These are phyloP conservation scores for Drosophila hydei DNA, from an alignment of 1,140 invertebrate species.

Conservation along the genomic window DNA sequence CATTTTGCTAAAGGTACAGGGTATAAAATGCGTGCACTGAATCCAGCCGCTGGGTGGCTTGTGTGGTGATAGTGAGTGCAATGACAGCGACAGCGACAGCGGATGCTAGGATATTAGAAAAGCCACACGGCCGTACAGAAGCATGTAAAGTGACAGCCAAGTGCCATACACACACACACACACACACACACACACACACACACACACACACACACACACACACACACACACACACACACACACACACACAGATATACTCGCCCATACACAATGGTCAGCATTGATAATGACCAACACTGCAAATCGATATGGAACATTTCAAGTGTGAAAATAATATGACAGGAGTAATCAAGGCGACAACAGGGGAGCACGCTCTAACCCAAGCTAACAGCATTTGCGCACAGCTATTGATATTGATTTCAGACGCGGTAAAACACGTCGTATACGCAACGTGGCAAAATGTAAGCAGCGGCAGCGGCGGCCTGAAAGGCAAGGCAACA, in stretches of 20 bases:
- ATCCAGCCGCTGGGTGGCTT: not conserved
- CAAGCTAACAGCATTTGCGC: not conserved
- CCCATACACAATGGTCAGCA: constrained; percentile 48
- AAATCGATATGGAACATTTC: constrained; percentile 65
- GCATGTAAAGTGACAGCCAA: constrained; percentile 71
- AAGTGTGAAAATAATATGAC: constrained; percentile 82
- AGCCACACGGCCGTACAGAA: constrained; percentile 36
- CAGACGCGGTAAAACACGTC: constrained; percentile 44
- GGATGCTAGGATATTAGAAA: constrained; percentile 64
- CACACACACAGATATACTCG: not conserved
- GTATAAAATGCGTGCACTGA: constrained; percentile 1
- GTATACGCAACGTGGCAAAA: constrained; percentile 43
- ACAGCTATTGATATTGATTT: constrained; percentile 64
- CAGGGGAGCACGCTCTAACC: not conserved
- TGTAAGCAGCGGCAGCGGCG: not conserved
- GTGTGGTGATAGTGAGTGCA: not conserved
- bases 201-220: not conserved
- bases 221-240: constrained; percentile 28
- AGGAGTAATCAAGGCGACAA: constrained; percentile 70
- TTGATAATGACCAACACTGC: constrained; percentile 60
- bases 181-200: not conserved
- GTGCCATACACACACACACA: constrained; percentile 23
- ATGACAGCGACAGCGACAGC: constrained; percentile 31
- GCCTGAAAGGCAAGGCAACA: constrained; percentile 40
- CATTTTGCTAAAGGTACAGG: not conserved